Percentiles rank a stretch among this genome's conserved stretches.
These are phyloP conservation scores for Limanda limanda DNA, from an alignment of 2,113 vertebrate species.

Conservation along the genomic window DNA sequence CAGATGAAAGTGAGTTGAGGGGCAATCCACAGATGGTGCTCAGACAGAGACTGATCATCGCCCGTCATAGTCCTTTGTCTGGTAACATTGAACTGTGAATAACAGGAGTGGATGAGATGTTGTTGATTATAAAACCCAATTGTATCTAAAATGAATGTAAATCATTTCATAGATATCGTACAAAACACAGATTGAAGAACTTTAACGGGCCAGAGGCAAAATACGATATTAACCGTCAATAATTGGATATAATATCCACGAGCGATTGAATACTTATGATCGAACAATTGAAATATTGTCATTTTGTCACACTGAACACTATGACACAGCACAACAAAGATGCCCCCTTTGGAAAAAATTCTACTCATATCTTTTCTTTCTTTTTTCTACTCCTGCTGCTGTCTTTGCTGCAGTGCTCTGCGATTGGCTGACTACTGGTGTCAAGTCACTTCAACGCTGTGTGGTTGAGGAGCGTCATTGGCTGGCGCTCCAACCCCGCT, in stretches of 20 bases:
- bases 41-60: background rate
- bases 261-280: background rate
- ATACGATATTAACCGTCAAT: background rate
- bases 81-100: slow-evolving; percentile 5
- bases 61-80: background rate
- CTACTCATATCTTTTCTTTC: slow-evolving; percentile 29
- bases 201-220: background rate
- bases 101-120: background rate
- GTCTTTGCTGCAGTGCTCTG: slow-evolving; percentile 77
- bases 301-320: background rate
- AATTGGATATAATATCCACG: background rate
- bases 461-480: slow-evolving; percentile 55
- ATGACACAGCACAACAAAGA: slow-evolving; percentile 21
- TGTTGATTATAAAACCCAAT: background rate
- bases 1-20: slow-evolving; percentile 20
- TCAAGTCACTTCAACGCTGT: slow-evolving; percentile 69
- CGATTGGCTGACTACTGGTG: slow-evolving; percentile 72
- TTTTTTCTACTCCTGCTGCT: slow-evolving; percentile 54
- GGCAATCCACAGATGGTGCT: background rate
- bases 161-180: no score
- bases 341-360: slow-evolving; percentile 17
- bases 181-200: no score
- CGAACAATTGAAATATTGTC: background rate
- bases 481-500: slow-evolving; percentile 43
- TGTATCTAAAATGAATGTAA: background rate